phyloP scores from a whole-genome alignment of 2,797 vertebrate species.

The Siniperca scherzeri region DNA sequence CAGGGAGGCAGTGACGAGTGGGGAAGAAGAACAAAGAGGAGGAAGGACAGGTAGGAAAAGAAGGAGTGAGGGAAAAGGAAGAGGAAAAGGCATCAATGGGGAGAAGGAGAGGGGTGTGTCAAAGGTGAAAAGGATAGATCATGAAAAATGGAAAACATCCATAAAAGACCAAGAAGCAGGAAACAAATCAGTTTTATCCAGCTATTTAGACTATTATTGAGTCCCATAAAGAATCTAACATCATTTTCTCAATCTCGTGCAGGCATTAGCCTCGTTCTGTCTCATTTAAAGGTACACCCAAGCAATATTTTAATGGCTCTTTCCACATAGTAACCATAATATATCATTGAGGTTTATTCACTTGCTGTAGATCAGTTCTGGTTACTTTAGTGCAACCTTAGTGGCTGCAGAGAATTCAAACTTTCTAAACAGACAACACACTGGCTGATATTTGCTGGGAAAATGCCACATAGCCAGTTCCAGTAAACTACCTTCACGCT shows the following conservation, averaged over 20 bases:
- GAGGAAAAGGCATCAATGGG: neutral
- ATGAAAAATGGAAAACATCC: conserved; percentile 10
- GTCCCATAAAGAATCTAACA: neutral
- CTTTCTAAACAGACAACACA: neutral
- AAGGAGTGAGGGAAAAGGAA: neutral
- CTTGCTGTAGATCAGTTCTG: neutral
- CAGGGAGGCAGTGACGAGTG: conserved; percentile 14
- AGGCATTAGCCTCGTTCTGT: neutral
- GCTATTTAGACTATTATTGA: neutral
- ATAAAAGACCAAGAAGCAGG: neutral
- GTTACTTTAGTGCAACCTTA: neutral
- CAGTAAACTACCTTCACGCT: neutral
- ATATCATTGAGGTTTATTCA: neutral
- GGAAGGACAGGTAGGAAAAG: neutral
- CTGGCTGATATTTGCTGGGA: neutral
- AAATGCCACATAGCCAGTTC: rapidly evolving
- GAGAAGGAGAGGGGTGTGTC: neutral
- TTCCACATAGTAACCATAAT: neutral
- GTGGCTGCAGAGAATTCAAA: neutral
- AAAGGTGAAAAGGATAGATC: conserved; percentile 6
- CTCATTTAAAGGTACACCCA: conserved; percentile 3
- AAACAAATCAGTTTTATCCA: neutral
- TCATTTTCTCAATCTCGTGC: neutral
- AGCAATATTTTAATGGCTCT: neutral
- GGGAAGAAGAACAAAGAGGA: conserved; percentile 7